Evolutionary conservation across 2,113 vertebrate genomes (phyloP), one percentile per base, ranked within the genome.

Genomic region (Trematomus loennbergii): DNA sequence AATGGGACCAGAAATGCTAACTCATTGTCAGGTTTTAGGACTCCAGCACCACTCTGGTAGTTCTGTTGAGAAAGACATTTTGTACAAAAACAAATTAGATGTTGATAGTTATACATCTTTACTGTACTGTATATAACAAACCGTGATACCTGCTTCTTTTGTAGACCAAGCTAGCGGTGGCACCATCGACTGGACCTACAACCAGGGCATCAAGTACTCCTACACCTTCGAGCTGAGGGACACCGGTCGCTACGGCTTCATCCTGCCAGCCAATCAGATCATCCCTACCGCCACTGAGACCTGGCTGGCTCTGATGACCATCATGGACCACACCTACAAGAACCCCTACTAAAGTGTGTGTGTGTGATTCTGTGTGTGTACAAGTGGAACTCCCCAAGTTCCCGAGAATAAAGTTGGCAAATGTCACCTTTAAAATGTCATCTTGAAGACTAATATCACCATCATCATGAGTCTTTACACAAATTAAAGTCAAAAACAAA

Each of bases 181-280:
- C 59, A 97, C 94, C 60, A 6, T 98, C 0, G 98, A 99, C 95
- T 99, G 98, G 98, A 95, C 97, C 18, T 99, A 99, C 78, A 59
- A 94, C 12, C 93, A 96, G 57, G 97, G 97, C 57, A 97, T 99
- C 67, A 98, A 98, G 75, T 98, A 98, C 66, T 97, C 98, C 29
- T 99, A 94, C 89, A 96, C 96, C 54, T 99, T 99, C 0, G 98
- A 99, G 94, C 95, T 99, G 88, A 89, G 98, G 59, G 98, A 99
- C 83, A 98, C 95, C 0, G 98, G 98, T 5, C 62, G 53, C 3
- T 96, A 97, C 0, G 98, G 98, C 0, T 99, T 99, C 94, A 71
- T 97, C 36, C 94, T 99, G 43, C 98, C 98, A 0, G 96, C 97
- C 90, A 95, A 67, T 0, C 94, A 99, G 94, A 99, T 99, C 84